phyloP scores from a whole-genome alignment of 2,113 vertebrate species.

The Zapus hudsonius region DNA sequence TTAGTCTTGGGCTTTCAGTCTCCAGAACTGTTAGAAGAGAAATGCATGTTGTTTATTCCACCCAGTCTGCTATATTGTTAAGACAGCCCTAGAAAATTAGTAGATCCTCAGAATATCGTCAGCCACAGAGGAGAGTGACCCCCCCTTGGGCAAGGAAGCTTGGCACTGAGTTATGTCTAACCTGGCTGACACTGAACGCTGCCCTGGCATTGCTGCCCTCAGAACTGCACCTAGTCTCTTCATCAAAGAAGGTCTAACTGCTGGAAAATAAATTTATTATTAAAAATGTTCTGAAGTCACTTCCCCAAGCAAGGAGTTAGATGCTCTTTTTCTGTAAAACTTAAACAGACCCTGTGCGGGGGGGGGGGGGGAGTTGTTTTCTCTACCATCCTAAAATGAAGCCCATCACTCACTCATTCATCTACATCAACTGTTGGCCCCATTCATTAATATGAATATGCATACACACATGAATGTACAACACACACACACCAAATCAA shows the following conservation, averaged over 20 bases:
- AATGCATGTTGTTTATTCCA: background rate
- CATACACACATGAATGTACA: background rate
- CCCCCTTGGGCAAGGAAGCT: background rate
- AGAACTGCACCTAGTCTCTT: background rate
- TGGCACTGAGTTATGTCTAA: background rate
- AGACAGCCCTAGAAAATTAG: background rate
- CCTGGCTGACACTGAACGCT: background rate
- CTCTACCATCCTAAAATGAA: conserved; percentile 1
- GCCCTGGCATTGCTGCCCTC: background rate
- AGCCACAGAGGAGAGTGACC: background rate
- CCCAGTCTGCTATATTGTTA: background rate
- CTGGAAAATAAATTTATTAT: conserved; percentile 39
- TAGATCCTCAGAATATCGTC: too few species aligned
- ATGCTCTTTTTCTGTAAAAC: background rate
- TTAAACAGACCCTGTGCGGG: conserved; percentile 16
- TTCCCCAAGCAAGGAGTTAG: background rate
- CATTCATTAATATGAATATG: background rate
- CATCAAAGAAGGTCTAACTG: background rate
- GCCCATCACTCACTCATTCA: background rate
- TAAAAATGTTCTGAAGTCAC: conserved; percentile 25
- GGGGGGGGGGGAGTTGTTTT: conserved; percentile 8
- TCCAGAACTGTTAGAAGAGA: background rate
- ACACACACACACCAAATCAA: background rate
- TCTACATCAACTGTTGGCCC: background rate
- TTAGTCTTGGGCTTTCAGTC: background rate